Conservation (phyloP, 2,888 invertebrate genomes). For the Conchocele bisecta region DNA sequence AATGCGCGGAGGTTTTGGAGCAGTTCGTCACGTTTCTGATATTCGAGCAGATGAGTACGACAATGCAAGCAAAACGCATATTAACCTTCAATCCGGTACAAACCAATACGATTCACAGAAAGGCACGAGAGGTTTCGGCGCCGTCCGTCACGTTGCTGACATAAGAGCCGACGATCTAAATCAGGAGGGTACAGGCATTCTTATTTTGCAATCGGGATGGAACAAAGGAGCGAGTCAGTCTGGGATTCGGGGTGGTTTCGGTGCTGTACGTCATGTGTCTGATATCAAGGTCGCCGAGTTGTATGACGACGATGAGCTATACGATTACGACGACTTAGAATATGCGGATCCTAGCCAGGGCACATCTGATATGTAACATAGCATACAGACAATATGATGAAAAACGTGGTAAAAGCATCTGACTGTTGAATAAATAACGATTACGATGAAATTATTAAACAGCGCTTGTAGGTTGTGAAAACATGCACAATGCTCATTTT, state of each 20-base stretch:
- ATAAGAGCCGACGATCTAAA: constrained; percentile 77
- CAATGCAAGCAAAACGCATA: constrained; percentile 72
- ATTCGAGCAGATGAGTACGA: constrained; percentile 77
- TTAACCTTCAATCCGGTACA: constrained; percentile 80
- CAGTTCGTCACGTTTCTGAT: constrained; percentile 79
- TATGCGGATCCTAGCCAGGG: constrained; percentile 73
- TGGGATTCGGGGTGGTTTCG: constrained; percentile 79
- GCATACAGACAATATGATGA: too few species aligned
- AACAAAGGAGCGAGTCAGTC: constrained; percentile 80
- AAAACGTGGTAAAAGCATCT: too few species aligned
- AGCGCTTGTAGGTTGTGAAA: too few species aligned
- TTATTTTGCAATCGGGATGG: constrained; percentile 80
- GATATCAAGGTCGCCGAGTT: constrained; percentile 70
- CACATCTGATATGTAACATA: constrained; percentile 65
- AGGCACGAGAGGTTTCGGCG: constrained; percentile 78
- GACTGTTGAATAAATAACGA: too few species aligned
- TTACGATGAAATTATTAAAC: too few species aligned
- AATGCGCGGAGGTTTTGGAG: constrained; percentile 73
- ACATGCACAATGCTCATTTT: too few species aligned
- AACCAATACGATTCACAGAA: constrained; percentile 80
- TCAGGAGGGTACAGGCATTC: constrained; percentile 72
- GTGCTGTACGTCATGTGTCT: constrained; percentile 78
- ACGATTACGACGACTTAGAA: constrained; percentile 78
- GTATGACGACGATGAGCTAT: constrained; percentile 67
- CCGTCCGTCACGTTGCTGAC: constrained; percentile 79